phyloP scores from a whole-genome alignment of 2,888 invertebrate species.

The Caenorhabditis japonica region DNA sequence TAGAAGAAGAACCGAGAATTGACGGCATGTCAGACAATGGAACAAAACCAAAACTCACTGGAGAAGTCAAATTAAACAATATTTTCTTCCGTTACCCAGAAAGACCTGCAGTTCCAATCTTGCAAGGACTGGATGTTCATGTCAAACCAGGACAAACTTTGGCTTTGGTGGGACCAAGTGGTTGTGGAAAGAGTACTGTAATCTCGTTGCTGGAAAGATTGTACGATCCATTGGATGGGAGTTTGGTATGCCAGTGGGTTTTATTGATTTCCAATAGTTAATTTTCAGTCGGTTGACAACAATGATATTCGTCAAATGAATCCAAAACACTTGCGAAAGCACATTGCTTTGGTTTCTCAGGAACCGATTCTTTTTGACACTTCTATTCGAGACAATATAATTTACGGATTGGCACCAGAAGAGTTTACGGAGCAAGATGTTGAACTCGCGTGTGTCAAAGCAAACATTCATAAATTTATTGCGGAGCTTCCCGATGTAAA shows the following conservation, averaged over 20 bases:
- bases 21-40: constrained; percentile 77
- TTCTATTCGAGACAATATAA: constrained; percentile 76
- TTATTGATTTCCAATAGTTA: constrained; percentile 9
- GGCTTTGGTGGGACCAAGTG: constrained; percentile 79
- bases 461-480: constrained; percentile 79
- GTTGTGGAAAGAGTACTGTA: constrained; percentile 79
- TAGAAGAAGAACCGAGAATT: constrained; percentile 77
- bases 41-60: constrained; percentile 49
- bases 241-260: constrained; percentile 80
- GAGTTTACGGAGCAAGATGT: constrained; percentile 76
- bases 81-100: constrained; percentile 78
- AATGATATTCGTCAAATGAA: constrained; percentile 73
- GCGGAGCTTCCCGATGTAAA: constrained; percentile 76
- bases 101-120: constrained; percentile 72
- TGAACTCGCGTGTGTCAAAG: constrained; percentile 77
- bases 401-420: constrained; percentile 69
- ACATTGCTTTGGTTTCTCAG: constrained; percentile 78
- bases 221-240: constrained; percentile 85
- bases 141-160: constrained; percentile 77
- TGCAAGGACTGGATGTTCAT: constrained; percentile 57
- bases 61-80: constrained; percentile 57
- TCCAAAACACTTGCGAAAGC: constrained; percentile 75
- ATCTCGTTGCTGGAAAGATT: constrained; percentile 83
- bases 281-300: constrained; percentile 74
- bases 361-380: constrained; percentile 79